phyloP scores from a whole-genome alignment of 2,113 vertebrate species.

The Platichthys stellatus region DNA sequence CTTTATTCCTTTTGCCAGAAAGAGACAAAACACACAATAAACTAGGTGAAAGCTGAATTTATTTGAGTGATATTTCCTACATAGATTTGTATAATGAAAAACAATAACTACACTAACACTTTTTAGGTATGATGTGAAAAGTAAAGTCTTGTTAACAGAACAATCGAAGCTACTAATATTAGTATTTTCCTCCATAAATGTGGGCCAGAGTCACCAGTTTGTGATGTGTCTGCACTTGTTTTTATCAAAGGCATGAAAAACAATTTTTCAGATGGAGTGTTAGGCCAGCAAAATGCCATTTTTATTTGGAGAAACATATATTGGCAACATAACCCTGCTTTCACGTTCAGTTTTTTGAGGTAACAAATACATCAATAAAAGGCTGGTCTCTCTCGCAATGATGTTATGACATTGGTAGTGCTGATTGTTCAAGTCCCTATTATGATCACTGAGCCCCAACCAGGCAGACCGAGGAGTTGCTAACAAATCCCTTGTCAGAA shows the following conservation, averaged over 20 bases:
- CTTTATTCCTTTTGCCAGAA: no score
- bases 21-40: no score
- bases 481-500: not conserved
- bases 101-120: no score
- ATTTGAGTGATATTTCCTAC: no score
- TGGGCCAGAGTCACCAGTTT: not conserved
- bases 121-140: no score
- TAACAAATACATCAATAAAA: constrained; percentile 8
- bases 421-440: not conserved
- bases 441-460: no score
- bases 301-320: constrained; percentile 16
- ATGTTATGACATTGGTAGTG: not conserved
- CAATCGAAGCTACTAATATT: not conserved
- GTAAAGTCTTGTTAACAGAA: not conserved
- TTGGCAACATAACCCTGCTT: not conserved
- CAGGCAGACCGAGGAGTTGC: not conserved
- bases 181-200: not conserved
- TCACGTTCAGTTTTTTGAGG: not conserved
- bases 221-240: not conserved
- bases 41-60: no score
- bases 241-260: constrained; percentile 8
- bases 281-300: not conserved
- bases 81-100: no score
- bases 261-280: not conserved
- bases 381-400: not conserved